Percentiles rank a stretch among this genome's conserved stretches.
phyloP scores from a whole-genome alignment of 2,888 invertebrate species.

The Hypercompe scribonia region DNA sequence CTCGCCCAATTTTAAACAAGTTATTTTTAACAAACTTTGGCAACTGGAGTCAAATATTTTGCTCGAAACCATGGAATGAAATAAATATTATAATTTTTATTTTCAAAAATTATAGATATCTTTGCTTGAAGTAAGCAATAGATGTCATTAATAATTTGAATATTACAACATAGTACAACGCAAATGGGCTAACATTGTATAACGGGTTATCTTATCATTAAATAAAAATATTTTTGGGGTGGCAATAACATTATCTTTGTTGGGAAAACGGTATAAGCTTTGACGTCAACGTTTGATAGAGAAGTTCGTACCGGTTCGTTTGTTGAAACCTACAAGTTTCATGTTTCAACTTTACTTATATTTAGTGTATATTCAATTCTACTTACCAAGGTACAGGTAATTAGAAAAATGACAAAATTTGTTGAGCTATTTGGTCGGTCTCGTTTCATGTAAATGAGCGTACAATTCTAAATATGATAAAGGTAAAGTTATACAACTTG shows the following conservation, averaged over 20 bases:
- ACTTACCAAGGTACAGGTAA: neutral
- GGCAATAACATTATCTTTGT: slow-evolving; percentile 38
- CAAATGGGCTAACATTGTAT: neutral
- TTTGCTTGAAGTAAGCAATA: no score
- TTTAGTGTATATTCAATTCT: neutral
- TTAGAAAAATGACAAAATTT: neutral
- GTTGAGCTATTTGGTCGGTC: neutral
- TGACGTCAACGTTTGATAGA: slow-evolving; percentile 58
- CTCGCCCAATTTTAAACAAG: neutral
- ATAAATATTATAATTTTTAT: neutral
- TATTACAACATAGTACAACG: neutral
- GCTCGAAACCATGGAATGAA: neutral
- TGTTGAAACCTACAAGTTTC: neutral
- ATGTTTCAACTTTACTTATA: neutral
- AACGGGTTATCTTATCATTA: slow-evolving; percentile 41
- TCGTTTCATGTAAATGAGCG: neutral
- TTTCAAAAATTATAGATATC: neutral
- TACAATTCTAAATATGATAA: neutral
- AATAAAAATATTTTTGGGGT: slow-evolving; percentile 41
- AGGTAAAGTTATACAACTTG: no score
- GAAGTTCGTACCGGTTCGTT: slow-evolving; percentile 14
- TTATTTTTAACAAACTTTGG: slow-evolving; percentile 8
- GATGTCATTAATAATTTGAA: neutral
- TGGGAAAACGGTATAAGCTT: slow-evolving; percentile 41
- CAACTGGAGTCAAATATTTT: slow-evolving; percentile 1